Conservation (phyloP, 2,113 vertebrate species). For the Lucifuga dentata region DNA sequence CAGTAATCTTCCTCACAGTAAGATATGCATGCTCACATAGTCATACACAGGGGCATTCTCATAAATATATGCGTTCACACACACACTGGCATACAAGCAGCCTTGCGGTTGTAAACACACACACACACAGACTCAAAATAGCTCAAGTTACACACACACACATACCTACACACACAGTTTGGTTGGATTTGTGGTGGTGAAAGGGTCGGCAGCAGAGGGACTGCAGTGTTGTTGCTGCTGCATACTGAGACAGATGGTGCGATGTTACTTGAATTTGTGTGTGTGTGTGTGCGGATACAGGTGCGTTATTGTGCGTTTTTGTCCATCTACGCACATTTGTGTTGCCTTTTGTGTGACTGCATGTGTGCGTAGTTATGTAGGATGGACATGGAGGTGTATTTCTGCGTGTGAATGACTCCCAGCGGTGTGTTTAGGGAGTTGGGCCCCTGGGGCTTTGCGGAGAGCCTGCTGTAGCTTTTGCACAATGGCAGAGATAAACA, state of each 20-base stretch:
- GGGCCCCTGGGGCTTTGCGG: conserved; percentile 55
- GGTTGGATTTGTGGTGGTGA: conserved; percentile 33
- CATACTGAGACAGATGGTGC: conserved; percentile 70
- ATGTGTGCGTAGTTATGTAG: conserved; percentile 12
- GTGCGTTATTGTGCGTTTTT: conserved; percentile 6
- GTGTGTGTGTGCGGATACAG: conserved; percentile 17
- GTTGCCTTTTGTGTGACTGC: neutral
- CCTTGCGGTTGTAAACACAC: conserved; percentile 50
- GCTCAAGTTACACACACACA: conserved; percentile 1
- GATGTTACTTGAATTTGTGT: conserved; percentile 5
- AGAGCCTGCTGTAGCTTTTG: conserved; percentile 44
- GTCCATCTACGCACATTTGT: neutral
- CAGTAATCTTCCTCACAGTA: conserved; percentile 50
- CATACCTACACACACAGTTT: conserved; percentile 27
- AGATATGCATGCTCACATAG: conserved; percentile 73
- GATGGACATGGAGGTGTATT: conserved; percentile 34
- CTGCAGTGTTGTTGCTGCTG: conserved; percentile 64
- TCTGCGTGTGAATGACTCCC: conserved; percentile 51
- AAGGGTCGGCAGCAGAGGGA: conserved; percentile 59
- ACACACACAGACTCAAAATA: conserved; percentile 53
- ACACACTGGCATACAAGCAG: conserved; percentile 31
- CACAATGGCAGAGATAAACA: conserved; percentile 71
- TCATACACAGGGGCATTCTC: conserved; percentile 51
- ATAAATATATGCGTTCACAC: conserved; percentile 69
- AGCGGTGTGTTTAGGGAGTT: conserved; percentile 58